A percentile compares a stretch with the other conserved stretches of the same genome.
Evolutionary conservation across 2,797 vertebrate species (phyloP).

Genomic region (Tiaroga cobitis): DNA sequence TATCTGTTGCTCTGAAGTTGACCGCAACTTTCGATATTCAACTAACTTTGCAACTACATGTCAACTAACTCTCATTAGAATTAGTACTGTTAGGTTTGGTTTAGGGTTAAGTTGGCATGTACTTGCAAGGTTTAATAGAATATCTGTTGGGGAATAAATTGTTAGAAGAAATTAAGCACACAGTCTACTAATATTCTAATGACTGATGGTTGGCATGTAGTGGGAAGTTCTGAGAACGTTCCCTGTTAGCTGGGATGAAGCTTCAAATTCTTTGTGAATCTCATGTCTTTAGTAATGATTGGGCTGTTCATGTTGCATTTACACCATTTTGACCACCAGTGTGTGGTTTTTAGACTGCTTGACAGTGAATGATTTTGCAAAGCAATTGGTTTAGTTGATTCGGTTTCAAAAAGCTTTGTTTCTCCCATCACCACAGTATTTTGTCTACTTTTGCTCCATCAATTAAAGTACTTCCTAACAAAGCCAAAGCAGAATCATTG

Average conservation of each 20-base stretch:
- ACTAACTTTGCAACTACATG: neutral
- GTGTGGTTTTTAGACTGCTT: too few relatives aligned
- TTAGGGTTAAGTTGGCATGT: neutral
- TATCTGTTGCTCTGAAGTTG: neutral
- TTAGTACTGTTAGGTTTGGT: neutral
- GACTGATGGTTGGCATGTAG: too few relatives aligned
- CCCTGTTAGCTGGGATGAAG: neutral
- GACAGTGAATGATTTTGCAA: too few relatives aligned
- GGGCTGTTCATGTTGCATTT: neutral
- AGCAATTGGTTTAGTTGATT: too few relatives aligned
- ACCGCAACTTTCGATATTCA: neutral
- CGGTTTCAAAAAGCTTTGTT: neutral
- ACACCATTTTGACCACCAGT: neutral
- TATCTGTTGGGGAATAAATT: neutral
- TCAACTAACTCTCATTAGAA: neutral
- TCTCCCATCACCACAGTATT: neutral
- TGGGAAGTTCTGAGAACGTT: too few relatives aligned
- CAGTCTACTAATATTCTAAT: too few relatives aligned
- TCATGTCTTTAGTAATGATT: neutral
- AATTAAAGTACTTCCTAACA: neutral
- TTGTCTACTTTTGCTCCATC: neutral
- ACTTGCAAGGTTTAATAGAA: neutral
- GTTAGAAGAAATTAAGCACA: too few relatives aligned
- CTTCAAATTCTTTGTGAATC: neutral
- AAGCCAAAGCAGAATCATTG: neutral